Conservation (phyloP, 1,140 invertebrate genomes). For the Ceratina calcarata region DNA sequence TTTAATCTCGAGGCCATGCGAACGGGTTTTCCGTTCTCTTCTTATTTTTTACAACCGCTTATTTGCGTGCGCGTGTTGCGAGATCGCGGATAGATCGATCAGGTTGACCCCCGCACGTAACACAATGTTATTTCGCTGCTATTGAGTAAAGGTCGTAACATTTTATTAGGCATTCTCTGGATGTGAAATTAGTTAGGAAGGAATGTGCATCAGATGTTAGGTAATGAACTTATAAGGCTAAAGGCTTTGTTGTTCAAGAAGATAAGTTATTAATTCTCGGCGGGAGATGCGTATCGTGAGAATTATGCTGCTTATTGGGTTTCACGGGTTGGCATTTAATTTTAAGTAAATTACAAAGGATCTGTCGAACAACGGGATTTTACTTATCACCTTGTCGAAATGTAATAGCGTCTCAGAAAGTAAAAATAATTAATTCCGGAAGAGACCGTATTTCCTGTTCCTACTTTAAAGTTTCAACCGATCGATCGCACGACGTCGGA, state of each 20-base stretch:
- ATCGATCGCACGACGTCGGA: no score
- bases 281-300: background rate
- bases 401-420: background rate
- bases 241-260: background rate
- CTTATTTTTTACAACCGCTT: background rate
- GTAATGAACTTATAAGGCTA: slow-evolving; percentile 1
- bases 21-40: background rate
- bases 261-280: background rate
- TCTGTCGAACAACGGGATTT: background rate
- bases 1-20: slow-evolving; percentile 10
- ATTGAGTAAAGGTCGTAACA: no score
- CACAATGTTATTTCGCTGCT: no score
- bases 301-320: background rate
- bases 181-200: background rate
- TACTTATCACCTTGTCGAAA: no score
- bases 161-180: no score
- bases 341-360: background rate
- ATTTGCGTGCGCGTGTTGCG: background rate
- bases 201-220: background rate
- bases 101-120: background rate
- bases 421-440: background rate
- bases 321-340: background rate
- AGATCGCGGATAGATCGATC: no score
- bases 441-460: background rate
- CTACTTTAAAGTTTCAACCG: background rate